Base-by-base conservation (phyloP, 2,888 invertebrate genomes). In the Ochlodes sylvanus region DNA sequence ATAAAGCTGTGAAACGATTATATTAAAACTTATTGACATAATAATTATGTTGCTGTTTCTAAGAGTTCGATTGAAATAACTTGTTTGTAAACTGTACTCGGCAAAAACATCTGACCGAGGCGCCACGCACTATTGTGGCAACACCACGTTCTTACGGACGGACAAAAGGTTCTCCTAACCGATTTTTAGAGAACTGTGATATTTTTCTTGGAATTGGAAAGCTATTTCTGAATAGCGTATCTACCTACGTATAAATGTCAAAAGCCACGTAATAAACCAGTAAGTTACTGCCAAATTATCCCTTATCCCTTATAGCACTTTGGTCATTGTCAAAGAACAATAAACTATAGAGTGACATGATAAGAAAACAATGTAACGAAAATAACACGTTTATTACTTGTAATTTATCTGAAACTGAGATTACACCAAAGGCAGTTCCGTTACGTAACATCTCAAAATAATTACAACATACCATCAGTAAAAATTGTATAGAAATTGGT, bases 351-450 rank as follows among this genome's bases (percentile, higher is more conserved):
- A 19, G 17, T 17, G 19, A 50, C 19, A 10, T 50, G 50, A 17
- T 19, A 50, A 50, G 50, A 50, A 50, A 50, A 50, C 19, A 50
- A 50, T 50, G 19, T 50, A 12, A 19, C 50, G 19, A 50, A 50
- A 50, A 50, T 21, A 50, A 47, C 19, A 7, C 19, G 12, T 50
- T 50, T 50, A 50, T 50, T 50, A 50, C 50, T 50, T 21, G 50
- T 50, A 17, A 19, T 50, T 50, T 50, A 12, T 19, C 19, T 19
- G 44, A 50, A 1, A 17, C 10, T 50, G 10, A 44, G 1, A 50
- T 19, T 19, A 19, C 7, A 4, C 15, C 10, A 4, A 50, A 10
- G 1, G 15, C 7, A 42, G n/a, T 12, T 4, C 0, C 12, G 1
- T 42, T 42, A 42, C 42, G 42, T 42, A 42, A 42, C 14, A 14